Base-by-base conservation (phyloP, 2,888 invertebrate genomes). In the Cheilosia vulpina region DNA sequence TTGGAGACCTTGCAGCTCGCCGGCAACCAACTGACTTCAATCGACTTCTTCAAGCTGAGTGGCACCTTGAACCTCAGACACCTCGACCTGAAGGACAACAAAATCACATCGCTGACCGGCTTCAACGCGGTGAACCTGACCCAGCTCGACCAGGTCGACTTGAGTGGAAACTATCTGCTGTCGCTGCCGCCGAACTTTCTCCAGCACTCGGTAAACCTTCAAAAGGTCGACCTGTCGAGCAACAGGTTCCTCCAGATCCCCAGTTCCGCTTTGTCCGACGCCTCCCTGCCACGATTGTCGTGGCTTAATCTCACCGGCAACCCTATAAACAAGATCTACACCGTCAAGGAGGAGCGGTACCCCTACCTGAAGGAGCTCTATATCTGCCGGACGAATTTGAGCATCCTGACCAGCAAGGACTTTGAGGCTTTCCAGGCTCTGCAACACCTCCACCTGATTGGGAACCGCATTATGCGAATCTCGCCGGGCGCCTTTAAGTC, bases 401-500 rank as follows among this genome's bases (percentile, higher is more conserved):
- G 95, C 21, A 96, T 97, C 87, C 94, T 97, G 60, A 96, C 96
- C 0, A 96, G 96, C 88, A 96, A 96, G 90, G 97, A 97, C 90
- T 97, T 97, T 89, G 96, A 96, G 89, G 95, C 96, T 43, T 97
- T 97, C 89, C 96, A 96, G 21, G 94, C 95, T 0, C 92, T 97
- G 43, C 94, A 96, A 89, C 96, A 95, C 89, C 93, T 97, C 73
- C 95, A 95, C 89, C 92, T 97, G 88, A 94, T 94, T 47, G 94
- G 94, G 88, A 97, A 97, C 92, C 93, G 94, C 80, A 96, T 97
- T 87, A 95, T 95, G 17, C 93, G 96, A 84, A 94, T 98, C 81
- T 96, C 97, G 2, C 97, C 97, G 0, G 96, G 97, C 50, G 97
- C 97, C 66, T 97, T 98, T 90, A 94, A 95, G 65, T 95, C 95